phyloP scores from a whole-genome alignment of 2,113 vertebrate genomes.

The Apistogramma diplotaenia region DNA sequence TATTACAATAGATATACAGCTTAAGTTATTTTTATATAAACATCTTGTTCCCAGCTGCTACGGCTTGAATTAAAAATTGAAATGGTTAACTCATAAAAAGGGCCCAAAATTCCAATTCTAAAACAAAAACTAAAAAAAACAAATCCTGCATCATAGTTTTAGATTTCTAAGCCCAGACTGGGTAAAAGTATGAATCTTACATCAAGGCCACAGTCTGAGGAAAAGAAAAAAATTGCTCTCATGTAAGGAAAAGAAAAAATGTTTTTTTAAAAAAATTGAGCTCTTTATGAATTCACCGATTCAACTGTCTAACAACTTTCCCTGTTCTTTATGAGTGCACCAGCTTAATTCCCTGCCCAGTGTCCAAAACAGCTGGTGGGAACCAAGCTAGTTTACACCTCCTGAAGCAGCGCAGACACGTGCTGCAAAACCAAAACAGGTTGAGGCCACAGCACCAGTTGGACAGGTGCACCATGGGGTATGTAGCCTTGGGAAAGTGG shows the following conservation, averaged over 20 bases:
- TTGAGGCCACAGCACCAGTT: constrained; percentile 97
- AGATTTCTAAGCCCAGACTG: neutral
- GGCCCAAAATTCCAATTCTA: neutral
- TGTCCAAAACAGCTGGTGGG: constrained; percentile 92
- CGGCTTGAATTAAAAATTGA: neutral
- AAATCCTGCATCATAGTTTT: neutral
- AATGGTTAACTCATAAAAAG: neutral
- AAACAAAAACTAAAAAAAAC: neutral
- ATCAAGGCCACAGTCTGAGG: too few species aligned
- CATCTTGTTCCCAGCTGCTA: neutral
- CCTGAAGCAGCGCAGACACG: constrained; percentile 89
- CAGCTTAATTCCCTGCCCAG: constrained; percentile 95
- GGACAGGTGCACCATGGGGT: constrained; percentile 90
- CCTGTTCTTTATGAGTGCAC: constrained; percentile 83
- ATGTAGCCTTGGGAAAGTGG: constrained; percentile 89
- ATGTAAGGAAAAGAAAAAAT: neutral
- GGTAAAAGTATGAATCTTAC: too few species aligned
- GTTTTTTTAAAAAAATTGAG: neutral
- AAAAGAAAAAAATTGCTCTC: neutral
- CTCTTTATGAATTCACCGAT: neutral
- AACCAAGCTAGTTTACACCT: constrained; percentile 95
- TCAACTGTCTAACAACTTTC: neutral
- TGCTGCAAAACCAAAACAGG: constrained; percentile 89
- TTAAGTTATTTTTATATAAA: neutral
- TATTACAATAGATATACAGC: neutral